Evolutionary conservation across 2,888 invertebrate genomes (phyloP).

Genomic region (Ceraclea dissimilis): DNA sequence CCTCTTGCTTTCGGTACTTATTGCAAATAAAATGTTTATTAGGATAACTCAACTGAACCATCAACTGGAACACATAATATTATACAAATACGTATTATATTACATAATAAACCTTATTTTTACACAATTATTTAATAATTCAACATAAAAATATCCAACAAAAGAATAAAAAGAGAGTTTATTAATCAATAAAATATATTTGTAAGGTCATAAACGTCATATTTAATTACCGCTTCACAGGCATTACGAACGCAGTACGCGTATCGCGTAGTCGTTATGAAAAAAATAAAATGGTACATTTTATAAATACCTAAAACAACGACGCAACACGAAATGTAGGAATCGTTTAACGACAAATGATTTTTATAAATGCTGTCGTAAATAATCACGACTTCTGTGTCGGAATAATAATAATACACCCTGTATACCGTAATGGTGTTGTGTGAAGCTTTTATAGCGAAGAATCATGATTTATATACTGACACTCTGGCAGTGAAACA

Average conservation of each 20-base stretch:
- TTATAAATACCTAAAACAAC: too few relatives aligned
- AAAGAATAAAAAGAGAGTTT: too few relatives aligned
- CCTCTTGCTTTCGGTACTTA: too few relatives aligned
- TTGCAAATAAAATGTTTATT: too few relatives aligned
- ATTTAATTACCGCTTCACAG: not conserved
- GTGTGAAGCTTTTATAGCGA: not conserved
- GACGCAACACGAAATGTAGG: constrained; percentile 3
- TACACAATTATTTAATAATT: too few relatives aligned
- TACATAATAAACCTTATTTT: too few relatives aligned
- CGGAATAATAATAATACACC: not conserved
- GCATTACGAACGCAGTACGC: not conserved
- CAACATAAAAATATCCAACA: too few relatives aligned
- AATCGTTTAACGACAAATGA: constrained; percentile 16
- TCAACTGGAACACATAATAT: too few relatives aligned
- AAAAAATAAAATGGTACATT: not conserved
- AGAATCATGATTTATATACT: not conserved
- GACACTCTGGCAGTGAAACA: too few relatives aligned
- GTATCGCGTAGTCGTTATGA: not conserved
- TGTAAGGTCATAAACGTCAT: not conserved
- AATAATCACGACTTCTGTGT: constrained; percentile 7
- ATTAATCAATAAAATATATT: not conserved
- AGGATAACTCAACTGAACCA: too few relatives aligned
- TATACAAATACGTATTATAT: too few relatives aligned
- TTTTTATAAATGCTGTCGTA: constrained; percentile 11
- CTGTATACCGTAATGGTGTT: not conserved